Base-by-base conservation (phyloP, 2,113 vertebrate species). In the Probosciger aterrimus region DNA sequence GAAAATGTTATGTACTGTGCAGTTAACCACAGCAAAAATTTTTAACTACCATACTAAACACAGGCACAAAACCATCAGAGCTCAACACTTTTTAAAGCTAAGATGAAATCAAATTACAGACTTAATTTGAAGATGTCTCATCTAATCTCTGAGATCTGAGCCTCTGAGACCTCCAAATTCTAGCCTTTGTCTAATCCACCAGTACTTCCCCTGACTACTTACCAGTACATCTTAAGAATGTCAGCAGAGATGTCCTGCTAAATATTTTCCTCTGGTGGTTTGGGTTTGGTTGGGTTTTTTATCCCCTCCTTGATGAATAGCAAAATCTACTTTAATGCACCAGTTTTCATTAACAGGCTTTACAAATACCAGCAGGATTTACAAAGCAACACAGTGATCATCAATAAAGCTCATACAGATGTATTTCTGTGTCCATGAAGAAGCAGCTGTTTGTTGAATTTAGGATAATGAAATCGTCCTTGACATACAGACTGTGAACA, bases 381-480 rank as follows among this genome's bases (percentile, higher is more conserved):
- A 95, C 80, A 94, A 88, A 93, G 23, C 80, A 86, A 65, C 53
- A 44, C 37, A 30, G 23, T 44, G 70, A 93, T 96, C 31, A 9
- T 81, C 94, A 60, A 39, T 91, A 86, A 92, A 94, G 74, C 80
- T 91, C 92, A 44, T 89, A 94, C 63, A 92, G 87, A 94, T 95
- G 63, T 94, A 90, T 95, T 82, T 79, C 71, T 92, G 6, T 92
- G 87, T 87, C 90, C 84, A 64, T 12, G 88, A 93, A 95, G 94
- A 93, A 93, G 70, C 82, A 95, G 31, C 83, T 95, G 78, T 96
- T 93, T 86, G 93, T 94, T 95, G 83, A 92, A 92, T 69, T 92
- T 93, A 83, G 74, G 86, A 83, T 95, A 93, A 97, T 96, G 93
- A 97, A 84, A 94, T 97, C 27, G 91, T 86, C 60, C 78, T 37